These are phyloP conservation scores for Coryphaenoides rupestris DNA, from an alignment of 2,113 vertebrate species.

Conservation along the genomic window DNA sequence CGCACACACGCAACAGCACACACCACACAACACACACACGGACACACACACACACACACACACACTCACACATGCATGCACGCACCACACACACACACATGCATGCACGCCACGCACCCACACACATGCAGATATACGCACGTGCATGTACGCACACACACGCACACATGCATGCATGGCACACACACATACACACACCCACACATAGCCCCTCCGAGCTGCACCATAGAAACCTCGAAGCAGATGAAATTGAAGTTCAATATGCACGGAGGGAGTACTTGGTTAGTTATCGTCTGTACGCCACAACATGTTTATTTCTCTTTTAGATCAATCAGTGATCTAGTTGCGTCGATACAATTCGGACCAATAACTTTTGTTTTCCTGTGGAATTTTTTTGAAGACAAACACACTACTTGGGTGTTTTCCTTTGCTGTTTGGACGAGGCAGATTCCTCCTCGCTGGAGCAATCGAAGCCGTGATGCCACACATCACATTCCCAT, in stretches of 20 bases:
- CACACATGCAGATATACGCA: conserved; percentile 58
- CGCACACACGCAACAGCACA: not conserved
- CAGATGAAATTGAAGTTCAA: not conserved
- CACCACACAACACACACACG: no score
- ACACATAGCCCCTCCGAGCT: not conserved
- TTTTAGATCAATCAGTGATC: conserved; percentile 3
- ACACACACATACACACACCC: not conserved
- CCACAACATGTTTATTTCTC: not conserved
- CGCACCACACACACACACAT: no score
- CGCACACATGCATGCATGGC: no score
- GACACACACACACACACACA: conserved; percentile 6
- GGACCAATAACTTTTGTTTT: conserved; percentile 14
- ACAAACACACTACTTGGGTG: conserved; percentile 4
- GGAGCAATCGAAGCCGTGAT: no score
- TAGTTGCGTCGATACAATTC: conserved; percentile 8
- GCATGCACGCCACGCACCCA: no score
- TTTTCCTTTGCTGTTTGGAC: conserved; percentile 3
- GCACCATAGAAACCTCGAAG: not conserved
- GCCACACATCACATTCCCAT: no score
- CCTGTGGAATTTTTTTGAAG: not conserved
- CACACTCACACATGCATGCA: conserved; percentile 18
- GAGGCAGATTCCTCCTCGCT: not conserved
- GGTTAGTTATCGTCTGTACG: no score
- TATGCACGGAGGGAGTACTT: no score
- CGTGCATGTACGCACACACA: conserved; percentile 44